Evolutionary conservation across 2,797 vertebrate genomes (phyloP).

Genomic region (Hafferia zeledoni): DNA sequence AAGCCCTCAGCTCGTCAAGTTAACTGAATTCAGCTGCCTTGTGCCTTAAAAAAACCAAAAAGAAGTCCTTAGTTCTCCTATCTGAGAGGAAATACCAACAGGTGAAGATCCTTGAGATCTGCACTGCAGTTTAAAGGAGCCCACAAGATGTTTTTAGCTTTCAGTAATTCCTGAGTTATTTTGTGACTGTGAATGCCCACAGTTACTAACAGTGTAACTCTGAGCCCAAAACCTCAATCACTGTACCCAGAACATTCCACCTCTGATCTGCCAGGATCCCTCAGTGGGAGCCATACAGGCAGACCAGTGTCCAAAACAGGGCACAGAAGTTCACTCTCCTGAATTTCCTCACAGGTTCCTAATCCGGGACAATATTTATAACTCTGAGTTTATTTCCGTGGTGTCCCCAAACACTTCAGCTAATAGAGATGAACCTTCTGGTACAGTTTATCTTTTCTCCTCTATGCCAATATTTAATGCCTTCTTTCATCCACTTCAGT

Average conservation of each 20-base stretch:
- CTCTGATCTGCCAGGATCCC: background rate
- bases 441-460: slow-evolving; percentile 33
- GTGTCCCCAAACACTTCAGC: background rate
- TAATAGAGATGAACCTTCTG: slow-evolving; percentile 27
- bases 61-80: background rate
- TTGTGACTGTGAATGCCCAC: background rate
- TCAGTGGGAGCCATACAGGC: fast-evolving
- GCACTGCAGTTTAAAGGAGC: background rate
- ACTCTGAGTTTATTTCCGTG: background rate
- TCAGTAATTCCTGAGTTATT: background rate
- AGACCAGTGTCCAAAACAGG: background rate
- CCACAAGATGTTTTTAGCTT: background rate
- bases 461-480: slow-evolving; percentile 36
- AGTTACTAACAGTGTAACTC: background rate
- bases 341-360: background rate
- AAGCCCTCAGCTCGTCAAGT: background rate
- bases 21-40: background rate
- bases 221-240: background rate
- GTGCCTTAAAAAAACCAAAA: background rate
- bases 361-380: slow-evolving; percentile 9
- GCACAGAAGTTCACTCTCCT: background rate
- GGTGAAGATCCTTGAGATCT: background rate
- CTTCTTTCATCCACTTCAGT: slow-evolving; percentile 33
- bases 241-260: background rate
- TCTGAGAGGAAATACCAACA: background rate